A percentile compares a stretch with the other conserved stretches of the same genome.
Evolutionary conservation across 2,888 invertebrate species (phyloP).

Genomic region (Platycheirus albimanus): DNA sequence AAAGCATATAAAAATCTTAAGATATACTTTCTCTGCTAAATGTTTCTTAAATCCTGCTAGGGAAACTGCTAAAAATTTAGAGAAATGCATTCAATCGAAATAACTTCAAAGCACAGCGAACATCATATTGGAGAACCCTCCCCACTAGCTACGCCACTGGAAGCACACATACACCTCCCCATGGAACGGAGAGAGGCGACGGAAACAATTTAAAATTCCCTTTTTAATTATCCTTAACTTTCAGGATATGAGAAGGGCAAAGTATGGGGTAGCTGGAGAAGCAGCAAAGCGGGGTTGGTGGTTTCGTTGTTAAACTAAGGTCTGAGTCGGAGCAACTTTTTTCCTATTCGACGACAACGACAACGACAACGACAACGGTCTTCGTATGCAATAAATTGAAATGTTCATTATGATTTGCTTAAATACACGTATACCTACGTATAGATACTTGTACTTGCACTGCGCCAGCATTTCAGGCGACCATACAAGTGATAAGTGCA

Average conservation of each 20-base stretch:
- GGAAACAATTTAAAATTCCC: slow-evolving; percentile 68
- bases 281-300: background rate
- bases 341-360: background rate
- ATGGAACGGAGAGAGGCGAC: slow-evolving; percentile 31
- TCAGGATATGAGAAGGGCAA: slow-evolving; percentile 12
- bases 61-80: no score
- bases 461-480: slow-evolving; percentile 34
- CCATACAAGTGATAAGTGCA: slow-evolving; percentile 45
- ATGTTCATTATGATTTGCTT: slow-evolving; percentile 67
- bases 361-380: background rate
- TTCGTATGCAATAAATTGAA: slow-evolving; percentile 54
- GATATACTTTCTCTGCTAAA: no score
- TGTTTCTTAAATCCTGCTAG: no score
- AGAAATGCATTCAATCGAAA: no score
- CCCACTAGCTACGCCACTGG: no score
- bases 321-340: background rate
- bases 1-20: no score
- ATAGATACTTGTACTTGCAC: slow-evolving; percentile 22
- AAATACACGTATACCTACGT: slow-evolving; percentile 37
- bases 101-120: no score
- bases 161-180: background rate
- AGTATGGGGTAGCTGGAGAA: no score
- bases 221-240: slow-evolving; percentile 70
- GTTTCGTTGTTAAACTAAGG: no score
- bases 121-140: no score